Percentiles rank a stretch among this genome's conserved stretches.
Conservation (phyloP, 64 coral and sea anemone genomes). For the Montipora cactus region DNA sequence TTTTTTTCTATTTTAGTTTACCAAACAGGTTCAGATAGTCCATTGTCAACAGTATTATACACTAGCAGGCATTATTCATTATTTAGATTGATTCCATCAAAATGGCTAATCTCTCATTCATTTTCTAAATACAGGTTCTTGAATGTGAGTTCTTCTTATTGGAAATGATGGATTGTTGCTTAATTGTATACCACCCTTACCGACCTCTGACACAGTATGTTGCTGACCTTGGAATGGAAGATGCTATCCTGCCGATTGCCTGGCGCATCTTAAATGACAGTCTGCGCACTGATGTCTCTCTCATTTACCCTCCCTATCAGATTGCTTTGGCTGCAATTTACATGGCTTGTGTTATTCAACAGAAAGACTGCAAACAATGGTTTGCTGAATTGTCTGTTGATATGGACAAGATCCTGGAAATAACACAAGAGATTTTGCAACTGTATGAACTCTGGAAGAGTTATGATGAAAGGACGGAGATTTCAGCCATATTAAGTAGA, state of each 20-base stretch:
- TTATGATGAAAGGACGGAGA: slow-evolving; percentile 96
- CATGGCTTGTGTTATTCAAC: slow-evolving; percentile 99
- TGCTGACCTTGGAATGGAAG: slow-evolving; percentile 86
- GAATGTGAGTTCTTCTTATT: slow-evolving; percentile 98
- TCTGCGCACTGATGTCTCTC: slow-evolving; percentile 91
- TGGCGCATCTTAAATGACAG: slow-evolving; percentile 99
- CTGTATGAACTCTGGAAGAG: slow-evolving; percentile 97
- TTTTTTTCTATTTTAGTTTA: too few species aligned
- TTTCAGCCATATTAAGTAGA: slow-evolving; percentile 77
- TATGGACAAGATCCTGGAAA: slow-evolving; percentile 97
- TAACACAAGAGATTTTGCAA: slow-evolving; percentile 95
- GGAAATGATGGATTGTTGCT: slow-evolving; percentile 98
- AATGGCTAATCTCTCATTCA: too few species aligned
- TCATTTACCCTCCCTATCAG: slow-evolving; percentile 92
- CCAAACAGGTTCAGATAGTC: too few species aligned
- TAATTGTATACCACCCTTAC: slow-evolving; percentile 96
- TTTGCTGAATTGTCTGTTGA: slow-evolving; percentile 99
- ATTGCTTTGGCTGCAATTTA: slow-evolving; percentile 97
- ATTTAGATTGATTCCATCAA: too few species aligned
- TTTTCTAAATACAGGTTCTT: slow-evolving; percentile 72
- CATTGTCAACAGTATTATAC: too few species aligned
- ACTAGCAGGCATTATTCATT: too few species aligned
- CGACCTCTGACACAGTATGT: slow-evolving; percentile 95
- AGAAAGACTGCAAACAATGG: slow-evolving; percentile 92
- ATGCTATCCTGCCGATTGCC: slow-evolving; percentile 88